Conservation (phyloP, 2,797 vertebrate species). For the Tolypeutes matacus region DNA sequence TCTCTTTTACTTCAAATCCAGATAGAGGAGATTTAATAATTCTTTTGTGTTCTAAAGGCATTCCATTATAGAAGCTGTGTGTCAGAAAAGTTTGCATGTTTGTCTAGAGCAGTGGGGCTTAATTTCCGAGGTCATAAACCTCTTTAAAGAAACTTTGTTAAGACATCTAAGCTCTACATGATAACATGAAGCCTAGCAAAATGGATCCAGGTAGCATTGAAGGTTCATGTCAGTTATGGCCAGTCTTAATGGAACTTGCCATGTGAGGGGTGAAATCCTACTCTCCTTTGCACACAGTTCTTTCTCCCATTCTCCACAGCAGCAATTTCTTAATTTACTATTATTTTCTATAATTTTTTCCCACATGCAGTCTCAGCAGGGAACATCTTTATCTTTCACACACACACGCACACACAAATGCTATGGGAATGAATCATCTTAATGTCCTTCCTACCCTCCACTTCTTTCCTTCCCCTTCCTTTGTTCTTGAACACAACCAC, state of each 20-base stretch:
- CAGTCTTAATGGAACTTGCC: not conserved
- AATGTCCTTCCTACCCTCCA: conserved; percentile 37
- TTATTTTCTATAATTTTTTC: conserved; percentile 29
- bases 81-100: conserved; percentile 49
- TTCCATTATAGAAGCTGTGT: conserved; percentile 24
- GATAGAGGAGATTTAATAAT: conserved; percentile 42
- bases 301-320: conserved; percentile 74
- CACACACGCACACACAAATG: too few relatives aligned
- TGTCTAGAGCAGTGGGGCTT: not conserved
- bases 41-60: conserved; percentile 18
- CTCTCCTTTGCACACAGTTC: not conserved
- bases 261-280: not conserved
- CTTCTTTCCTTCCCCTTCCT: conserved; percentile 71
- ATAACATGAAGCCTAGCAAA: not conserved
- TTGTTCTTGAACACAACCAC: conserved; percentile 56
- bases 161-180: not conserved
- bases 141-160: conserved; percentile 28
- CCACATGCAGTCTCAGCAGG: not conserved
- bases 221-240: not conserved
- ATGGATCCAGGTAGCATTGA: not conserved
- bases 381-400: conserved; percentile 63
- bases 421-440: not conserved
- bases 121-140: not conserved
- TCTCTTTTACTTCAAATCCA: conserved; percentile 58
- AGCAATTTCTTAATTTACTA: conserved; percentile 31